Evolutionary conservation across 2,888 invertebrate species (phyloP).

Genomic region (Cataglyphis rosenhaueri): DNA sequence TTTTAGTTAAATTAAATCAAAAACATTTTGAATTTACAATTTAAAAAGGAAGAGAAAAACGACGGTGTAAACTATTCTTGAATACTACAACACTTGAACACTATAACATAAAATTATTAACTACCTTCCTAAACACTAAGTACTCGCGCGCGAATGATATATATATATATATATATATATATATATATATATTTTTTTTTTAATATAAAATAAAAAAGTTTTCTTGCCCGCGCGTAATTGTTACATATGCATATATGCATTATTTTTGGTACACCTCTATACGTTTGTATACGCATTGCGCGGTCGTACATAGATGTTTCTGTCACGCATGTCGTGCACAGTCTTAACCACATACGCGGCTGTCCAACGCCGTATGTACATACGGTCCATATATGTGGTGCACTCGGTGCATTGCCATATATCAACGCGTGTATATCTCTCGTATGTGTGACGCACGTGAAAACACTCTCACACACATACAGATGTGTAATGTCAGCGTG

Average conservation of each 20-base stretch:
- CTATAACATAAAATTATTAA: not conserved
- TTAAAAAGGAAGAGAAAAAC: not conserved
- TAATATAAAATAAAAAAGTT: not conserved
- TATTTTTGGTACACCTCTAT: constrained; percentile 24
- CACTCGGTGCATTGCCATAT: constrained; percentile 12
- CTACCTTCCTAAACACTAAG: not conserved
- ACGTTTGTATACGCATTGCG: not conserved
- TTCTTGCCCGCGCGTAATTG: not conserved
- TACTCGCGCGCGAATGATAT: not conserved
- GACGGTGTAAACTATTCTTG: not conserved
- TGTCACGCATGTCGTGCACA: constrained; percentile 30
- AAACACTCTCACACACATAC: not conserved
- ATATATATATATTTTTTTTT: not conserved
- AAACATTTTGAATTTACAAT: not conserved
- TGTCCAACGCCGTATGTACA: not conserved
- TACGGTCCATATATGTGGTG: constrained; percentile 10
- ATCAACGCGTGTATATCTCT: constrained; percentile 27
- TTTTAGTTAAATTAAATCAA: not conserved
- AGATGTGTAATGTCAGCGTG: constrained; percentile 5
- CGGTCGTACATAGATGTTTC: constrained; percentile 12
- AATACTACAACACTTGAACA: not conserved
- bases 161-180: not conserved
- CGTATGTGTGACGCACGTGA: not conserved
- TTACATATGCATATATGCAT: not conserved
- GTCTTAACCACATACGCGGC: constrained; percentile 14